These are phyloP conservation scores for Heteropelma amictum DNA, from an alignment of 2,888 invertebrate genomes.

Conservation along the genomic window DNA sequence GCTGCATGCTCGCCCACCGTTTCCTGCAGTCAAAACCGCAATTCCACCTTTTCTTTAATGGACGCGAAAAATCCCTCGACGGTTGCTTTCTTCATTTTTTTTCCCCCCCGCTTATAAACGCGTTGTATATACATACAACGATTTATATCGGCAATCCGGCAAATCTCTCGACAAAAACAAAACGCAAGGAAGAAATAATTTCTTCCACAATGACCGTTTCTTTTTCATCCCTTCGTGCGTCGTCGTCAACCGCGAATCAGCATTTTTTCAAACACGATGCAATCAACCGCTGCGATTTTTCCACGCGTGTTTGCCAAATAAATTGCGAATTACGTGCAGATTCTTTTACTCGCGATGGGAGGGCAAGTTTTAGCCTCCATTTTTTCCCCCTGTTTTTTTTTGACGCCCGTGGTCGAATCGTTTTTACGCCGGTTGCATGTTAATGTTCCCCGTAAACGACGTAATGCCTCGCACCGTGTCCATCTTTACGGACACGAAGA, in stretches of 20 bases:
- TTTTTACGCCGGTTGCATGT: slow-evolving; percentile 24
- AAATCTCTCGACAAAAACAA: no score
- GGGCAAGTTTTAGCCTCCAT: neutral
- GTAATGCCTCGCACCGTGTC: slow-evolving; percentile 9
- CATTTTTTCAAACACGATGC: no score
- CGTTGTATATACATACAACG: neutral
- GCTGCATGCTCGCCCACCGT: slow-evolving; percentile 57
- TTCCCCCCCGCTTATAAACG: slow-evolving; percentile 2
- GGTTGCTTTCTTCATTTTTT: slow-evolving; percentile 31
- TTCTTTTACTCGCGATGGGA: neutral
- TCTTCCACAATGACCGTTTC: no score
- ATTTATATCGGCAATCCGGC: no score
- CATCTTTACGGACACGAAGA: neutral
- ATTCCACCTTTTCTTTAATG: slow-evolving; percentile 24
- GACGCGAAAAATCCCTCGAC: slow-evolving; percentile 50
- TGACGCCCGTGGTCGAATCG: slow-evolving; percentile 3
- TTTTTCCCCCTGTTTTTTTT: neutral
- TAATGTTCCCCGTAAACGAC: slow-evolving; percentile 26
- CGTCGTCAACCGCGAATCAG: no score
- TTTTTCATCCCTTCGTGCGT: no score
- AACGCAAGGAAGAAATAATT: no score
- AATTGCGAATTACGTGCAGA: neutral
- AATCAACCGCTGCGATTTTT: no score
- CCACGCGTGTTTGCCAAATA: no score
- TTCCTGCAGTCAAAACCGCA: slow-evolving; percentile 53